phyloP scores from a whole-genome alignment of 1,140 invertebrate species.

The Steinernema khuongi region DNA sequence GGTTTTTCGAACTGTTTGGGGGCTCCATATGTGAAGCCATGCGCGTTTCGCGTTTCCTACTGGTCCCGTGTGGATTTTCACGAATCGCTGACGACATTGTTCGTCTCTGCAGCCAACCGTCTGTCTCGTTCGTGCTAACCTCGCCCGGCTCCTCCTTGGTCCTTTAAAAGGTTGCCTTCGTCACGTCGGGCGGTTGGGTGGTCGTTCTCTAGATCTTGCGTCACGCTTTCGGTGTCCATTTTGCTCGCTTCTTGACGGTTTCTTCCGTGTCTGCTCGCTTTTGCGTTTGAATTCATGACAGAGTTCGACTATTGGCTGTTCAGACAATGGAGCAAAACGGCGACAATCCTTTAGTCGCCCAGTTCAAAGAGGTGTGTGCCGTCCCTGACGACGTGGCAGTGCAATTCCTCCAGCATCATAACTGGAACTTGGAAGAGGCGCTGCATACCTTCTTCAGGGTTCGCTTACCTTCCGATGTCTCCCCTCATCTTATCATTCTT shows the following conservation, averaged over 20 bases:
- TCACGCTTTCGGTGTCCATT: no score
- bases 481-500: background rate
- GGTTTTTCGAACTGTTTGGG: no score
- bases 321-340: background rate
- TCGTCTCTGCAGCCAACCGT: background rate
- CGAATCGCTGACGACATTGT: background rate
- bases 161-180: no score
- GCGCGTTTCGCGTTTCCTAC: background rate
- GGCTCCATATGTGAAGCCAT: background rate
- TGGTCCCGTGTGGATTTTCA: background rate
- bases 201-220: no score
- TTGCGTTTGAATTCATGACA: background rate
- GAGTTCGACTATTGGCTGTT: no score
- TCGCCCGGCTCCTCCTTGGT: background rate
- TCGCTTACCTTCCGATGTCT: background rate
- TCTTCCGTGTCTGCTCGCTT: background rate
- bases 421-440: background rate
- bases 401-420: background rate
- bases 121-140: background rate
- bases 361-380: background rate
- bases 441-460: background rate
- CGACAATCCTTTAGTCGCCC: background rate
- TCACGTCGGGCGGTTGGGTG: no score
- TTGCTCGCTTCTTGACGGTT: background rate
- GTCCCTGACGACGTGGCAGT: background rate